Base-by-base conservation (phyloP, 2,888 invertebrate genomes). In the Pseudococcus jackbeardsleyi region DNA sequence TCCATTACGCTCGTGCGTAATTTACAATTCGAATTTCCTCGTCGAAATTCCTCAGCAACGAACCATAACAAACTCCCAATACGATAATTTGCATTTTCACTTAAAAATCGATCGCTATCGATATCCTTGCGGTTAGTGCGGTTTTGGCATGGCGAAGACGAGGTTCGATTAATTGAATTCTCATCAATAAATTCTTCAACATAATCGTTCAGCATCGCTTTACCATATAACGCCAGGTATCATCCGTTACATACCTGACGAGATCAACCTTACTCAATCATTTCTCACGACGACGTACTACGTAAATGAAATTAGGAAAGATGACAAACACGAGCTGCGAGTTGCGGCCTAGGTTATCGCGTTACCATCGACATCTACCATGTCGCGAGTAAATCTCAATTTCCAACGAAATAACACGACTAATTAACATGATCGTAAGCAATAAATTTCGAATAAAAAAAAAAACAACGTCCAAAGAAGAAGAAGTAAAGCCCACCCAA, bases 371-470 rank as follows among this genome's bases (percentile, higher is more conserved):
- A 22, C 33, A 72, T 72, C 68, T 42, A 79, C 39, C 79, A 42
- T n/a, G 79, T 79, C 79, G 42, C 79, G 79, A 79, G 79, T 79
- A 79, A 79, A 79, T 79, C 79, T 79, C 79, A 79, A 42, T 79
- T 79, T 79, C 26, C 79, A 12, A 79, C 79, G 46, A 79, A 79
- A 42, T 42, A 79, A 79, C 79, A 79, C 46, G 79, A 79, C 79
- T 79, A 79, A 79, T 79, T 79, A 79, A 79, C 79, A 79, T 19
- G 79, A 39, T 79, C n/a, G 79, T 46, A 46, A 79, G 79, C 42
- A 42, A 79, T 79, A 79, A 79, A 79, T 79, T 42, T 19, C 79
- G 2, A 79, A 79, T 79, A 79, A 79, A 72, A 72, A 72, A 72
- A 72, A 15, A 79, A 42, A 59, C n/a, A 59, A 33, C 26, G 19